Evolutionary conservation across 2,888 invertebrate species (phyloP).

Genomic region (Rhagophthalmus giganteus): DNA sequence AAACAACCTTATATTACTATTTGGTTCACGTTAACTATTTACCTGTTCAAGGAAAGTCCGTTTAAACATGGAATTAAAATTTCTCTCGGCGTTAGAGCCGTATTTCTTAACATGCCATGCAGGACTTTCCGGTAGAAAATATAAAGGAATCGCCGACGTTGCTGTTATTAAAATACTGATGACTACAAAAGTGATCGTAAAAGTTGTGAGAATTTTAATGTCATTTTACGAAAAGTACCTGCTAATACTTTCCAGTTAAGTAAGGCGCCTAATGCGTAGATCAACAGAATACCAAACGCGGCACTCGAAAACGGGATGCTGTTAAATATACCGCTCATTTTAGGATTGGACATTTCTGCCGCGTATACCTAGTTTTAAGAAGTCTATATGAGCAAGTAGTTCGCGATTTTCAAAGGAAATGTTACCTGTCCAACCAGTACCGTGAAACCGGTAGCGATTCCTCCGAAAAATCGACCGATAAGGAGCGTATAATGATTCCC

Average conservation of each 20-base stretch:
- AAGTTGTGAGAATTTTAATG: too few relatives aligned
- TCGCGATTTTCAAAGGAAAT: neutral
- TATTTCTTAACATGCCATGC: neutral
- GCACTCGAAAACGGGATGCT: constrained; percentile 76
- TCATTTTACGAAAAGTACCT: constrained; percentile 48
- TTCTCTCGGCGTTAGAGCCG: too few relatives aligned
- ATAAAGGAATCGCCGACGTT: constrained; percentile 63
- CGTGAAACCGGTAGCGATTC: neutral
- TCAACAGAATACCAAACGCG: constrained; percentile 72
- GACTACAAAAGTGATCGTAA: constrained; percentile 62
- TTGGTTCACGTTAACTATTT: too few relatives aligned
- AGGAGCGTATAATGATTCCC: neutral
- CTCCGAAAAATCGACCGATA: neutral
- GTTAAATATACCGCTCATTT: constrained; percentile 68
- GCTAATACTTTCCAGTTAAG: constrained; percentile 74
- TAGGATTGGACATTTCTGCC: constrained; percentile 75
- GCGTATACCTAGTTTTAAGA: constrained; percentile 75
- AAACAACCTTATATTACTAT: too few relatives aligned
- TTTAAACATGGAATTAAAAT: too few relatives aligned
- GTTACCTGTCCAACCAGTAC: neutral
- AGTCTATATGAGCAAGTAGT: too few relatives aligned
- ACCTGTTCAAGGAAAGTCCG: too few relatives aligned
- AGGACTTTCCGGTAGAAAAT: constrained; percentile 66
- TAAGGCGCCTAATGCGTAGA: constrained; percentile 71
- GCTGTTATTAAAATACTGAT: constrained; percentile 62